Evolutionary conservation across 1,140 invertebrate genomes (phyloP), one percentile per base, ranked within the genome.

Genomic region (Diprion similis): DNA sequence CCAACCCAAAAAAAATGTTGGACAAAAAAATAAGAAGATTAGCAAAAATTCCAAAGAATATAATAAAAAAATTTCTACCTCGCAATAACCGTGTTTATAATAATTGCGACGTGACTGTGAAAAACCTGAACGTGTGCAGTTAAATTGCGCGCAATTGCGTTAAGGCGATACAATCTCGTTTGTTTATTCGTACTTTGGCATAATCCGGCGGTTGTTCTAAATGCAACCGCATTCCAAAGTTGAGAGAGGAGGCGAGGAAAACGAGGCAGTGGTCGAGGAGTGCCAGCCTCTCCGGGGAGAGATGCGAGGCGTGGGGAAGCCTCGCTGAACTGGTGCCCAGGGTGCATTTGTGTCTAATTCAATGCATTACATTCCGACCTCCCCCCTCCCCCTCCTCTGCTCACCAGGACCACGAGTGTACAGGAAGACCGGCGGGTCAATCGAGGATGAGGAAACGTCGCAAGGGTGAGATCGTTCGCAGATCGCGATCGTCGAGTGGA

Each of bases 331-430:
- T 84, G 84, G 84, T 76, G 84, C 79, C 84, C 81, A 84, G 84
- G 84, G 84, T 86, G 83, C 82, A 86, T 85, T 86, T 86, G 84
- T 79, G 84, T 85, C 84, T 85, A 86, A 85, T 86, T 86, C 84
- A 85, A 85, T 84, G 84, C 84, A 84, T 85, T 85, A 85, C 82
- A 59, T 59, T 59, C 82, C 79, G 79, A 78, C 78, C 79, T 75
- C 75, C 71, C 74, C 51, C 69, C n/a, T n/a, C 46, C 66, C 69
- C 46, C 64, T 65, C 71, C n/a, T n/a, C 65, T 17, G 46, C 67
- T 37, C 71, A 72, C 67, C 66, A n/a, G 65, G 24, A 66, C 71
- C 59, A 37, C 64, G 65, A 51, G 73, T 59, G 68, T n/a, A 70
- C 47, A 37, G 73, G 75, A 71, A 65, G 46, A 76, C 47, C 47